These are phyloP conservation scores for Azorinus chamasolen DNA, from an alignment of 2,888 invertebrate species.

Conservation along the genomic window DNA sequence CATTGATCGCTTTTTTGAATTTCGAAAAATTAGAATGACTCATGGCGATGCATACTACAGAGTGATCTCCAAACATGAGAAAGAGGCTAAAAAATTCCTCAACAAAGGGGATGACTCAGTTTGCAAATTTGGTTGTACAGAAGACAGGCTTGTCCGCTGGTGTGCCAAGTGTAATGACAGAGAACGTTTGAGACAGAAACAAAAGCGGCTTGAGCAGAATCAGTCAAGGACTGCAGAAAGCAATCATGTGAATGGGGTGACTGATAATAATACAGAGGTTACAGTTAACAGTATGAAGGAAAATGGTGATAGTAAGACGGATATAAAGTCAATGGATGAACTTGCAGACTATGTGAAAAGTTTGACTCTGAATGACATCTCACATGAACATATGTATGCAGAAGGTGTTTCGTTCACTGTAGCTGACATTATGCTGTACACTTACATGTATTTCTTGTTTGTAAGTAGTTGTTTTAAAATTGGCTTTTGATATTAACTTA, in stretches of 20 bases:
- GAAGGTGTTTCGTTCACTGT: conserved; percentile 94
- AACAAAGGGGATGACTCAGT: conserved; percentile 13
- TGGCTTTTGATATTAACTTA: too few relatives aligned
- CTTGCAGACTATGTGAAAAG: conserved; percentile 60
- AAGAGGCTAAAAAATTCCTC: conserved; percentile 47
- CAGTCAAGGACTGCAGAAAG: conserved; percentile 24
- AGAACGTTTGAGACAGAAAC: conserved; percentile 48
- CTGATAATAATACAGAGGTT: neutral
- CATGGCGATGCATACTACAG: conserved; percentile 52
- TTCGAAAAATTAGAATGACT: conserved; percentile 26
- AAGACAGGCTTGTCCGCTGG: conserved; percentile 51
- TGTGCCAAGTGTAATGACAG: conserved; percentile 63
- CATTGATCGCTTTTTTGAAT: conserved; percentile 37
- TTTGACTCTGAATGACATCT: conserved; percentile 69
- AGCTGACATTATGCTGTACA: conserved; percentile 94
- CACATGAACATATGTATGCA: conserved; percentile 90
- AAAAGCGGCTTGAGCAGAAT: conserved; percentile 38
- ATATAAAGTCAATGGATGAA: conserved; percentile 44
- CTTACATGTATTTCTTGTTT: conserved; percentile 87
- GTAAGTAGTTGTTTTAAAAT: conserved; percentile 76
- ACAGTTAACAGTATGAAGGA: neutral
- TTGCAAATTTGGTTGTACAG: conserved; percentile 61
- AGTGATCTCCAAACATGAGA: conserved; percentile 45
- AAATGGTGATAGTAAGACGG: neutral
- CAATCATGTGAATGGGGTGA: neutral